Evolutionary conservation across 2,113 vertebrate genomes (phyloP).

Genomic region (Coreoperca whiteheadi): DNA sequence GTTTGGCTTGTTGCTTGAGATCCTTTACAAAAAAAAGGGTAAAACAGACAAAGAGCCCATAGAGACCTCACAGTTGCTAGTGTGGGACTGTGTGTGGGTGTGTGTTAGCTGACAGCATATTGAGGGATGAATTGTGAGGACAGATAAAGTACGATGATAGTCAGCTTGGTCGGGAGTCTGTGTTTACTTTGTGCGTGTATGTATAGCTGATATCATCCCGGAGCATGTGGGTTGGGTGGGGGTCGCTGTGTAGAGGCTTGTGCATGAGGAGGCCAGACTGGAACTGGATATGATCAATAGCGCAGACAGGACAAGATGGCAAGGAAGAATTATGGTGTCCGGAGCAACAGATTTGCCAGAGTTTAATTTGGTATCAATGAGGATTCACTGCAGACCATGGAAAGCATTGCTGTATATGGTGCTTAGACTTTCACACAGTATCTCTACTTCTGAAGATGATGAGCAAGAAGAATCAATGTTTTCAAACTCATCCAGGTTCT

Average conservation of each 20-base stretch:
- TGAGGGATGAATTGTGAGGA: slow-evolving; percentile 32
- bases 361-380: slow-evolving; percentile 36
- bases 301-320: slow-evolving; percentile 24
- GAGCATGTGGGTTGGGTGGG: neutral
- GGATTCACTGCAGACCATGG: slow-evolving; percentile 4
- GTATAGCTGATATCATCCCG: slow-evolving; percentile 9
- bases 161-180: slow-evolving; percentile 1
- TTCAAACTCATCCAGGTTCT: neutral
- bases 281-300: slow-evolving; percentile 37
- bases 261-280: slow-evolving; percentile 23
- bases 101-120: slow-evolving; percentile 27
- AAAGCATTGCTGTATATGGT: neutral
- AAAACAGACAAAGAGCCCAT: neutral
- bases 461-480: neutral
- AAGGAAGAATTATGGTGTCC: slow-evolving; percentile 47
- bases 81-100: slow-evolving; percentile 14
- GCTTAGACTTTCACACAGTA: neutral
- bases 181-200: slow-evolving; percentile 30
- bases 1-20: neutral
- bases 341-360: slow-evolving; percentile 41
- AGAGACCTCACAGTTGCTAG: neutral
- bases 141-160: slow-evolving; percentile 33
- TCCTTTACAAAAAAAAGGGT: neutral
- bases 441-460: slow-evolving; percentile 13
- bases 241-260: neutral